Evolutionary conservation across 2,888 invertebrate genomes (phyloP), one percentile per base, ranked within the genome.

Genomic region (Hyposoter didymator): DNA sequence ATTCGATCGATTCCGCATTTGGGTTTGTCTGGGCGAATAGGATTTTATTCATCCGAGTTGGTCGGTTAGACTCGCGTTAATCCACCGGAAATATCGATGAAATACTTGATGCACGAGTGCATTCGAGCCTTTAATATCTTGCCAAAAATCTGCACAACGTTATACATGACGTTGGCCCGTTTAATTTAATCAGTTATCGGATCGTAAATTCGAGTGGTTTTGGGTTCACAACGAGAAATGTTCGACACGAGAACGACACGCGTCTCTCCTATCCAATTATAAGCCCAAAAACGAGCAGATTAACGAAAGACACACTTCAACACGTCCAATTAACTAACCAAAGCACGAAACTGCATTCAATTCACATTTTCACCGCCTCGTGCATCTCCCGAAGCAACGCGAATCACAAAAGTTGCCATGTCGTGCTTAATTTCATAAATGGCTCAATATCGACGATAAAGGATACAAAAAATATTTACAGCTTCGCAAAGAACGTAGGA

Each of bases 171-270:
- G 32, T 66, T 64, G 67, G 32, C 69, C 39, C 39, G 47, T 74
- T 78, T 66, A 67, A 83, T 78, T 83, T 78, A 69, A 78, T 70
- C 69, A 70, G 52, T n/a, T 28, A 78, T 83, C 67, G 73, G 73
- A 78, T 78, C 52, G 72, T 55, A 45, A 32, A 8, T 64, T 10
- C 28, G n/a, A n/a, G n/a, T 66, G 22, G 52, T 55, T 45, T 32
- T 45, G 45, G 28, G 66, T 64, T 79, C 64, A 66, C 55, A 64
- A 28, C 12, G 59, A 45, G 47, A 47, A 59, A 28, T 64, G 69
- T 52, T 32, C 62, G 47, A 59, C 49, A 19, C 47, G 73, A 59
- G 28, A 76, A 66, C 39, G 35, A 39, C 81, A 67, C 32, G 45
- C 43, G 45, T 59, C 59, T 32, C 32, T 84, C 66, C 17, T 43